Percentiles rank a stretch among this genome's conserved stretches.
Evolutionary conservation across 1,140 invertebrate species (phyloP).

Genomic region (Drosophila dunni): DNA sequence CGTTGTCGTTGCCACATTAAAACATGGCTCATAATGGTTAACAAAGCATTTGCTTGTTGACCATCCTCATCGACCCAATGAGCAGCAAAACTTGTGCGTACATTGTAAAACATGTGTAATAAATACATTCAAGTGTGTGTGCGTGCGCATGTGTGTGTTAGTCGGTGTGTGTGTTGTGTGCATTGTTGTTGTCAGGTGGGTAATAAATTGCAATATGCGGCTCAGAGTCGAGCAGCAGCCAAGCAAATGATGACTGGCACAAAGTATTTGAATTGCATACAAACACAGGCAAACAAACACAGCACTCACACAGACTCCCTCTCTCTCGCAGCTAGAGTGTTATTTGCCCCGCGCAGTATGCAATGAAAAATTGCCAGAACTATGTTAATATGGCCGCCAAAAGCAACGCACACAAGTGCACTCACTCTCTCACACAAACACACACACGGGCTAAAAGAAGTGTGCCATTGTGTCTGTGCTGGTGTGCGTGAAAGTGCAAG

Average conservation of each 20-base stretch:
- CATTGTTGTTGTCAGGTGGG: slow-evolving; percentile 52
- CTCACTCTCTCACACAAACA: slow-evolving; percentile 5
- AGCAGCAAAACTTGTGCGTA: slow-evolving; percentile 77
- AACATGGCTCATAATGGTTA: slow-evolving; percentile 80
- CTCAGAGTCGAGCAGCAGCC: slow-evolving; percentile 27
- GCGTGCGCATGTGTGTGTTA: slow-evolving; percentile 8
- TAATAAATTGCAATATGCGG: slow-evolving; percentile 69
- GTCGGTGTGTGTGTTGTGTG: slow-evolving; percentile 7
- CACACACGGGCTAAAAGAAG: slow-evolving; percentile 16
- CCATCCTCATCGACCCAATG: slow-evolving; percentile 63
- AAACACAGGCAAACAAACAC: neutral
- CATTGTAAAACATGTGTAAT: slow-evolving; percentile 81
- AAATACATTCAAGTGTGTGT: slow-evolving; percentile 65
- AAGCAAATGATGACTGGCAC: slow-evolving; percentile 56
- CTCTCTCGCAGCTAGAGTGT: neutral
- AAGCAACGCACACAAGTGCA: slow-evolving; percentile 18
- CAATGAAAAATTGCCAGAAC: slow-evolving; percentile 67
- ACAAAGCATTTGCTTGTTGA: slow-evolving; percentile 81
- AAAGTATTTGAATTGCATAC: slow-evolving; percentile 49
- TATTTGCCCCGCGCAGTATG: slow-evolving; percentile 55
- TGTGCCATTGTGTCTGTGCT: slow-evolving; percentile 31
- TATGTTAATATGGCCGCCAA: slow-evolving; percentile 70
- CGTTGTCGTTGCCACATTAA: slow-evolving; percentile 71
- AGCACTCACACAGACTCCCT: neutral
- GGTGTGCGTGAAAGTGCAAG: slow-evolving; percentile 71